phyloP scores from a whole-genome alignment of 2,797 vertebrate species.

The Falco rusticolus region DNA sequence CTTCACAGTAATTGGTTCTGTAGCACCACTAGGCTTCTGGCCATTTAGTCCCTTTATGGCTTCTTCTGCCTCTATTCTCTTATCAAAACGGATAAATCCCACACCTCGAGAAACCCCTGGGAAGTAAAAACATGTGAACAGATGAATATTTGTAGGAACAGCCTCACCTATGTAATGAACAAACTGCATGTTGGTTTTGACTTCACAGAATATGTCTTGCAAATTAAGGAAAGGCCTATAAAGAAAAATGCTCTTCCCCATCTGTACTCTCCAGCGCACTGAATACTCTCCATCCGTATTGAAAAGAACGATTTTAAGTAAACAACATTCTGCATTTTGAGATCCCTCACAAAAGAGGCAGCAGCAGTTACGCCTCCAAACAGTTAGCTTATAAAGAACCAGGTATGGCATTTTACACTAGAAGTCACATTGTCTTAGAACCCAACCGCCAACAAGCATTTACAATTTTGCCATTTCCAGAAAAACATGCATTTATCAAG shows the following conservation, averaged over 20 bases:
- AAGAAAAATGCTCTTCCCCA: not conserved
- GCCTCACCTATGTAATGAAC: not conserved
- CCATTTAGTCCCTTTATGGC: slow-evolving; percentile 99
- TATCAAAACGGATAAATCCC: slow-evolving; percentile 99
- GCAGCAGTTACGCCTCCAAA: not conserved
- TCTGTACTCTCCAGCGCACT: not conserved
- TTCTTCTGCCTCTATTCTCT: slow-evolving; percentile 99
- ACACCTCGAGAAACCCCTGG: slow-evolving; percentile 98
- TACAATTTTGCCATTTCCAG: not conserved
- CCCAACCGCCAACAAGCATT: not conserved
- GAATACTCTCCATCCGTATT: not conserved
- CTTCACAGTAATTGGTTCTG: slow-evolving; percentile 99
- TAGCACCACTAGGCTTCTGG: slow-evolving; percentile 98
- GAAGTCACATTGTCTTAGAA: rapidly evolving
- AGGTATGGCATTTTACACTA: not conserved
- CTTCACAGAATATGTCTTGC: not conserved
- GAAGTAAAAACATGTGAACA: slow-evolving; percentile 21
- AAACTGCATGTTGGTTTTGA: not conserved
- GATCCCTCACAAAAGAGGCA: not conserved
- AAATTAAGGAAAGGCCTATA: not conserved
- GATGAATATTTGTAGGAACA: not conserved
- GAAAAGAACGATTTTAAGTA: not conserved
- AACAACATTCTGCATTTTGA: not conserved
- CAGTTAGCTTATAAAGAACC: not conserved
- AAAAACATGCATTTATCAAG: not conserved